Percentiles rank a stretch among this genome's conserved stretches.
Conservation (phyloP, 2,888 invertebrate genomes). For the Drosophila mercatorum region DNA sequence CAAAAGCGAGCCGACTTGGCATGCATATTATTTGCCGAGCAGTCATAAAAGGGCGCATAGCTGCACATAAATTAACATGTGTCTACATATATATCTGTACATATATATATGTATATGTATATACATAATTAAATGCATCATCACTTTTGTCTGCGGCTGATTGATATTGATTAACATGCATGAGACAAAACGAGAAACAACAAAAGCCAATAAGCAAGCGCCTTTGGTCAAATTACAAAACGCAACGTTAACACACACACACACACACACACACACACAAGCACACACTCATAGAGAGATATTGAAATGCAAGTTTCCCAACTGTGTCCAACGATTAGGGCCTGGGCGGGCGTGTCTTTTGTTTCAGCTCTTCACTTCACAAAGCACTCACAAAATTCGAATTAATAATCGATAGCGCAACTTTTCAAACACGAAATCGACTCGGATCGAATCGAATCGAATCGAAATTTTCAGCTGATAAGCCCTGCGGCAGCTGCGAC, state of each 20-base stretch:
- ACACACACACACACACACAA: constrained; percentile 7
- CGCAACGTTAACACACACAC: constrained; percentile 17
- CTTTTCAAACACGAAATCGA: constrained; percentile 48
- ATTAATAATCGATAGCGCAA: constrained; percentile 60
- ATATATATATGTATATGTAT: background rate
- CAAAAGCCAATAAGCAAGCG: constrained; percentile 42
- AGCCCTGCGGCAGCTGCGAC: constrained; percentile 35
- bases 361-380: constrained; percentile 46
- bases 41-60: constrained; percentile 59
- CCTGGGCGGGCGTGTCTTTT: constrained; percentile 24
- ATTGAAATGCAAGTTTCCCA: constrained; percentile 56
- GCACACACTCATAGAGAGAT: background rate
- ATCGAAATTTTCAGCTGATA: constrained; percentile 51
- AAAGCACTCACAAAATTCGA: constrained; percentile 46
- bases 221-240: constrained; percentile 67
- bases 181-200: constrained; percentile 35
- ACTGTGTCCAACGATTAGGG: constrained; percentile 26
- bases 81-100: background rate
- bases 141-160: constrained; percentile 53
- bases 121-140: constrained; percentile 65
- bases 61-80: constrained; percentile 12
- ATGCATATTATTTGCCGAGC: constrained; percentile 43
- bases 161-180: constrained; percentile 73
- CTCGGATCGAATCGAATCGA: constrained; percentile 28
- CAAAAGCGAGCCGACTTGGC: constrained; percentile 28